Percentiles rank a stretch among this genome's conserved stretches.
These are phyloP conservation scores for Vireo altiloquus DNA, from an alignment of 2,113 vertebrate genomes.

Conservation along the genomic window DNA sequence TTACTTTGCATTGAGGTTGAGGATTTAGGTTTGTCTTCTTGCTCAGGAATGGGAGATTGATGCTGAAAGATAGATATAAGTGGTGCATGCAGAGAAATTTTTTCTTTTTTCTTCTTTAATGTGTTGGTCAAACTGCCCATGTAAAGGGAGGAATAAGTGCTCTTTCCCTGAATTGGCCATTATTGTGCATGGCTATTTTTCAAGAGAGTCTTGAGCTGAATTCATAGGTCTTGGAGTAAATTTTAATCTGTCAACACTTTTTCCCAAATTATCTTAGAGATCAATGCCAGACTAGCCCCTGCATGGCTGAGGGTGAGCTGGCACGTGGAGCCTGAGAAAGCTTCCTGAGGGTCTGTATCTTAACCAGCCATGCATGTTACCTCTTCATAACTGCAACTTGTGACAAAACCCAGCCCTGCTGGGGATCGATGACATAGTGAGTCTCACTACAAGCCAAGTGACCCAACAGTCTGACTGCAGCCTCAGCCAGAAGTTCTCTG, in stretches of 20 bases:
- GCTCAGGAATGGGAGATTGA: neutral
- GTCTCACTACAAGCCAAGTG: neutral
- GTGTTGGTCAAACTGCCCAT: neutral
- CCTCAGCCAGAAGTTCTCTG: neutral
- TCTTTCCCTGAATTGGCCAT: neutral
- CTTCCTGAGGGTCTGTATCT: neutral
- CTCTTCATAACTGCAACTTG: neutral
- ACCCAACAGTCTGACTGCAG: neutral
- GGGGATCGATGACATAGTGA: fast-evolving
- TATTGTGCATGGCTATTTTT: neutral
- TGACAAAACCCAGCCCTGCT: neutral
- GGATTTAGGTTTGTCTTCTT: neutral
- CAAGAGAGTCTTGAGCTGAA: neutral
- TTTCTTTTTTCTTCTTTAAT: too few relatives aligned
- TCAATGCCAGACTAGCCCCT: neutral
- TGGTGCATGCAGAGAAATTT: neutral
- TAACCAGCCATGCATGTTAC: neutral
- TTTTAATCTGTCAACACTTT: neutral
- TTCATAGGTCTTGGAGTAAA: neutral
- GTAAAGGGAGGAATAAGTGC: neutral
- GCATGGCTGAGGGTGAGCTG: neutral
- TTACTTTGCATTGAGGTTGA: neutral
- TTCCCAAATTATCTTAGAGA: neutral
- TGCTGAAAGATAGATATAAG: neutral
- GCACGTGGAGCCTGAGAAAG: neutral